A percentile compares a stretch with the other conserved stretches of the same genome.
Evolutionary conservation across 1,140 invertebrate genomes (phyloP).

Genomic region (Pentalonia nigronervosa): DNA sequence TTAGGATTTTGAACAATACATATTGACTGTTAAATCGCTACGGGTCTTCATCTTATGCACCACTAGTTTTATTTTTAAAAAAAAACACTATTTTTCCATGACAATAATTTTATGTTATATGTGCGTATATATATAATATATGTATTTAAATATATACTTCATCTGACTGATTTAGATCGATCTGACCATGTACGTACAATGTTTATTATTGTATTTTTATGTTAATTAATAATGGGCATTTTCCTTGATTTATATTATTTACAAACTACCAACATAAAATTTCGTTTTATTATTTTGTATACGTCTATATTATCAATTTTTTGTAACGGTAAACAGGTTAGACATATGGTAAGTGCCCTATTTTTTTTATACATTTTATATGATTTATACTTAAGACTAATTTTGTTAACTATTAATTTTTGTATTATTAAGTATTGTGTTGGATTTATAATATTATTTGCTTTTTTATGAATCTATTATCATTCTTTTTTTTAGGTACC

Average conservation of each 20-base stretch:
- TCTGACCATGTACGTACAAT: slow-evolving; percentile 57
- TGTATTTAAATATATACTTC: slow-evolving; percentile 40
- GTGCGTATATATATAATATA: slow-evolving; percentile 25
- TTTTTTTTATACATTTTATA: slow-evolving; percentile 59
- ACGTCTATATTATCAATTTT: slow-evolving; percentile 48
- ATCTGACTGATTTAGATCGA: slow-evolving; percentile 57
- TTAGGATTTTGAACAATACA: slow-evolving; percentile 26
- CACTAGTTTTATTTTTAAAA: slow-evolving; percentile 27
- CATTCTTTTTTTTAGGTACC: slow-evolving; percentile 55
- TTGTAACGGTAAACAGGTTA: slow-evolving; percentile 49
- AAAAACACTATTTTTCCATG: slow-evolving; percentile 39
- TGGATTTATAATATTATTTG: slow-evolving; percentile 58
- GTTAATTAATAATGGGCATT: slow-evolving; percentile 58
- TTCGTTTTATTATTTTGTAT: slow-evolving; percentile 56
- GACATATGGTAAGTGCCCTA: slow-evolving; percentile 56
- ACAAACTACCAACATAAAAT: slow-evolving; percentile 40
- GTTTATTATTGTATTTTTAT: slow-evolving; percentile 54
- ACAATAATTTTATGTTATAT: slow-evolving; percentile 44
- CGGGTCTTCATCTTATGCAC: slow-evolving; percentile 46
- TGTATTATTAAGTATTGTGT: slow-evolving; percentile 58
- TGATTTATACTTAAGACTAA: slow-evolving; percentile 57
- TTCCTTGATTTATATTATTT: slow-evolving; percentile 55
- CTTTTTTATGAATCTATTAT: slow-evolving; percentile 58
- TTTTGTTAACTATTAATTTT: slow-evolving; percentile 59
- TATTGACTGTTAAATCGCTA: slow-evolving; percentile 49